Evolutionary conservation across 1,140 invertebrate genomes (phyloP), one percentile per base, ranked within the genome.

Genomic region (Drosophila sucinea): DNA sequence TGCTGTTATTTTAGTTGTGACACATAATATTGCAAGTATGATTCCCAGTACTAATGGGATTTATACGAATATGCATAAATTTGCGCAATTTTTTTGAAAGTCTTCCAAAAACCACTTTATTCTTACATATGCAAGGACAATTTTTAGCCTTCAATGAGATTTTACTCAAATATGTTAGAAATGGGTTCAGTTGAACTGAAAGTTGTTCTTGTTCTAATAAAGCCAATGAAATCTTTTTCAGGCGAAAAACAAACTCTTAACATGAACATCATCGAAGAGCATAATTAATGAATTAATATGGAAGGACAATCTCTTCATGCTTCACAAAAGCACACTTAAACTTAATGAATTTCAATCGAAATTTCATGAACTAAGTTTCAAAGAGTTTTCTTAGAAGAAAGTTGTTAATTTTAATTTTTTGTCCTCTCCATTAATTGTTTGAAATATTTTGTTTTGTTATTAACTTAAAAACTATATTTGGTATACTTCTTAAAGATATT

Each of bases 11-110:
- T 63, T 68, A 70, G 76, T 72, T 70, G 65, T 71, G 58, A 73
- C 80, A 83, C 77, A 87, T 87, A 87, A 89, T 87, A 89, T 77
- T 73, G 71, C 77, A 67, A 60, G 64, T 63, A 38, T 74, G 58
- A 40, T 58, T 32, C 25, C 47, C 61, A 17, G 23, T 23, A 10
- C 4, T 8, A 29, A 30, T 61, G 35, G 11, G 44, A 51, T 51
- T 51, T 51, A 51, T 51, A 10, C 44, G 44, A 51, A 25, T 51
- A 27, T 51, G 23, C 5, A 6, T 6, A 23, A 27, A 27, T 51
- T 51, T 27, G 44, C 10, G 3, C 23, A 51, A 27, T 7, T 8
- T 27, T 3, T 10, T 1, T 51, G 44, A 27, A 47, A 47, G 25
- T 5, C 23, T 7, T 8, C 1, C 6, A 25, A 47, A 47, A 51